Base-by-base conservation (phyloP, 2,888 invertebrate species). In the Shargacucullia verbasci region DNA sequence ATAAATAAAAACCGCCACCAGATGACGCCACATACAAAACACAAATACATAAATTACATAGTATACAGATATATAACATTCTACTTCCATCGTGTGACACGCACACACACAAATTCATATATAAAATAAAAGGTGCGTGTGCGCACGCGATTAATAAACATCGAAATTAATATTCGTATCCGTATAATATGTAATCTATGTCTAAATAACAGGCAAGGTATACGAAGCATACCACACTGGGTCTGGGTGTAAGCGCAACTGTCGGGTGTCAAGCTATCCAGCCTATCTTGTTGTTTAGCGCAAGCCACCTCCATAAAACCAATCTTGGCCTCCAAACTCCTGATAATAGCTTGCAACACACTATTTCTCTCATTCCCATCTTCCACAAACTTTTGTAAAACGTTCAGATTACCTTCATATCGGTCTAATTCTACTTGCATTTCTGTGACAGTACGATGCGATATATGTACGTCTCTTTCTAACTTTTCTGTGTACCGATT, bases 381-480 rank as follows among this genome's bases (percentile, higher is more conserved):
- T 1, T 79, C 77, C 0, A 88, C 70, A 41, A 82, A 60, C 5
- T 66, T 83, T 55, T 89, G 83, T 11, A 93, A 75, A 4, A 76
- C 34, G 41, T 77, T 69, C 54, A 92, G 73, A 59, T 89, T 89
- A 1, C 82, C 69, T 46, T 91, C 92, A 49, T 88, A 92, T 25
- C 62, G 75, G 1, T 76, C 73, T 15, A 93, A 63, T 59, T 87
- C 86, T 2, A 35, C 27, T 71, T 86, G 73, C 78, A 91, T 79
- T 45, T 88, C 83, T 12, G 65, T 68, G 7, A 86, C 48, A 7
- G 76, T 76, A 15, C 48, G 60, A 25, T 81, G 79, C 0, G 85
- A 84, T 14, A 63, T 61, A 45, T 55, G 72, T 2, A 85, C 35
- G 12, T 90, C 86, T 11, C 52, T 79, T 79, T 91, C 86, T 48